Percentiles rank a stretch among this genome's conserved stretches.
These are phyloP conservation scores for Drosophila tsacasi DNA, from an alignment of 1,140 invertebrate species.

Conservation along the genomic window DNA sequence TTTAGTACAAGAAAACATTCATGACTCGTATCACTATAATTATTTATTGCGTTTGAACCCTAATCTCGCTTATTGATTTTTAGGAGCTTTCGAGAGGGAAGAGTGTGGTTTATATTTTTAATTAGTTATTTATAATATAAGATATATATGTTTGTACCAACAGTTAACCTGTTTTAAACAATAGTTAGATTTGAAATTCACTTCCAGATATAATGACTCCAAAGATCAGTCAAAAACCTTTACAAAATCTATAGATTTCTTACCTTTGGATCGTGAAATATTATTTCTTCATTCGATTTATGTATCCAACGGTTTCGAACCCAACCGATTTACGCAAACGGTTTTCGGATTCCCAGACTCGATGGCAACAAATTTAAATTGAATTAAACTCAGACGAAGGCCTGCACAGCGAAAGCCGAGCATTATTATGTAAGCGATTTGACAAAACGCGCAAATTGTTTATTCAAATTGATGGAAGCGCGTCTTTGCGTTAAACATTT, in stretches of 20 bases:
- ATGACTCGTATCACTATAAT: neutral
- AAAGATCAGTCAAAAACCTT: neutral
- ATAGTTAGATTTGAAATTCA: neutral
- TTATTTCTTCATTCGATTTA: neutral
- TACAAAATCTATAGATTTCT: neutral
- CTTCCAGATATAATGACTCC: neutral
- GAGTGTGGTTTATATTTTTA: neutral
- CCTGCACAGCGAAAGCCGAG: conserved; percentile 26
- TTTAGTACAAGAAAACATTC: neutral
- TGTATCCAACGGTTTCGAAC: conserved; percentile 6
- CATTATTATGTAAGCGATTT: conserved; percentile 67
- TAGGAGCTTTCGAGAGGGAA: neutral
- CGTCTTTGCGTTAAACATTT: conserved; percentile 63
- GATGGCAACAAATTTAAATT: conserved; percentile 32
- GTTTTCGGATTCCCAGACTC: conserved; percentile 11
- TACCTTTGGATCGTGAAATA: neutral
- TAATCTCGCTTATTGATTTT: neutral
- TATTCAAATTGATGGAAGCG: conserved; percentile 72
- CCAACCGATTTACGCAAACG: conserved; percentile 32
- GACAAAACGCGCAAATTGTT: conserved; percentile 68
- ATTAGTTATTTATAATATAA: neutral
- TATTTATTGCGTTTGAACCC: no score
- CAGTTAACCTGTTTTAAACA: neutral
- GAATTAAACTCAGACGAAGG: conserved; percentile 40
- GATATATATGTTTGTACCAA: neutral